Evolutionary conservation across 2,888 invertebrate species (phyloP), one percentile per base, ranked within the genome.

Genomic region (Diplolepis rosae): DNA sequence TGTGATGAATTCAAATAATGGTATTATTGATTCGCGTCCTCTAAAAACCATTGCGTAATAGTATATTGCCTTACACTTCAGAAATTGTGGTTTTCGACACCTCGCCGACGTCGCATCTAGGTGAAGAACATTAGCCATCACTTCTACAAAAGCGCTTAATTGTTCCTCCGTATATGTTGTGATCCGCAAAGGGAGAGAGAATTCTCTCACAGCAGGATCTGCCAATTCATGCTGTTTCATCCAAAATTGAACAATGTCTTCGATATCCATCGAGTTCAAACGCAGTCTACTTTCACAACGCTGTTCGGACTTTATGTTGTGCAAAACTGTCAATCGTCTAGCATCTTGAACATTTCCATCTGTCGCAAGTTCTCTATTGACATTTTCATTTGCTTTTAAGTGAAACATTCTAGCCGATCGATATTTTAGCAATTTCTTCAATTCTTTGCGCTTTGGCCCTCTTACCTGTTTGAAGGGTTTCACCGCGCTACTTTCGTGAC

Each of bases 371-470:
- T 28, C 27, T 28, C 0, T 7, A n/a, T 28, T 7, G 0, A 52
- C 28, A 52, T 28, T 52, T 4, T 5, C 28, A n/a, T 52, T 52
- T 1, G 28, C n/a, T 52, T 52, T n/a, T 4, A 22, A 51, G 27
- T 51, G 51, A 52, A 13, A 1, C 28, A 52, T 52, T n/a, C 51
- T 52, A 6, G n/a, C n/a, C n/a, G 28, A 52, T 15, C 3, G 24
- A 52, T 52, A 52, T 52, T 52, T 28, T n/a, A 52, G 24, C 4
- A 52, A 52, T 28, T 52, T 28, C 27, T n/a, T 28, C 28, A 52
- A 27, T 52, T 52, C 51, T 2, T 2, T 9, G n/a, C 51, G n/a
- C n/a, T 52, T 52, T 5, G 28, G n/a, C 9, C 28, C 51, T 28
- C 51, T 1, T 52, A 52, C 13, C 13, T 52, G n/a, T n/a, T 27